phyloP scores from a whole-genome alignment of 2,113 vertebrate genomes.

The Brachypodius melanocephalos region DNA sequence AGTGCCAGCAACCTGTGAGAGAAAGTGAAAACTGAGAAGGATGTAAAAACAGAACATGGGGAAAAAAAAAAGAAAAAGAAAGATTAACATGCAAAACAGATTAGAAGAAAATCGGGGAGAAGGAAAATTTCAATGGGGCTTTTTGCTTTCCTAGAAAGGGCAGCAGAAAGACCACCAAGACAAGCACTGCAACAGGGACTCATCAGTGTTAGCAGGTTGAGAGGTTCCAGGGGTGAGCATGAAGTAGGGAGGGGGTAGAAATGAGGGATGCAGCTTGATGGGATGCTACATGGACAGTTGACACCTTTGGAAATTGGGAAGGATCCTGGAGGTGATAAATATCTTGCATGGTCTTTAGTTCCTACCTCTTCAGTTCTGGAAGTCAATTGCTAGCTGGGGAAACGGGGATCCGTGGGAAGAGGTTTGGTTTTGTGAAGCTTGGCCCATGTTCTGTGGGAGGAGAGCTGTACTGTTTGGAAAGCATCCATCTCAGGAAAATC shows the following conservation, averaged over 20 bases:
- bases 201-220: background rate
- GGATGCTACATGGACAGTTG: background rate
- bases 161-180: background rate
- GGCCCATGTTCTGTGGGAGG: background rate
- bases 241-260: background rate
- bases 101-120: background rate
- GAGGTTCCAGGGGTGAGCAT: background rate
- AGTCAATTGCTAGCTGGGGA: background rate
- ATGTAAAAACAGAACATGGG: background rate
- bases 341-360: background rate
- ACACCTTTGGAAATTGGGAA: background rate
- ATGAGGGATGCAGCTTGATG: background rate
- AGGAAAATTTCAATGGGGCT: background rate
- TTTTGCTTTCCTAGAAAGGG: background rate
- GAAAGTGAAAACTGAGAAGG: constrained; percentile 56
- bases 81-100: constrained; percentile 14
- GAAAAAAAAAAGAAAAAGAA: background rate
- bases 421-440: constrained; percentile 21
- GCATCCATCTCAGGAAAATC: background rate
- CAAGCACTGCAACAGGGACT: background rate
- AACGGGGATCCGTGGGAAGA: background rate
- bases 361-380: background rate
- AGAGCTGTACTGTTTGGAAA: constrained; percentile 22
- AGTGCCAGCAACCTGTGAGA: constrained; percentile 60
- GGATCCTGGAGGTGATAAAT: background rate